These are phyloP conservation scores for Mamestra brassicae DNA, from an alignment of 2,888 invertebrate species.

Conservation along the genomic window DNA sequence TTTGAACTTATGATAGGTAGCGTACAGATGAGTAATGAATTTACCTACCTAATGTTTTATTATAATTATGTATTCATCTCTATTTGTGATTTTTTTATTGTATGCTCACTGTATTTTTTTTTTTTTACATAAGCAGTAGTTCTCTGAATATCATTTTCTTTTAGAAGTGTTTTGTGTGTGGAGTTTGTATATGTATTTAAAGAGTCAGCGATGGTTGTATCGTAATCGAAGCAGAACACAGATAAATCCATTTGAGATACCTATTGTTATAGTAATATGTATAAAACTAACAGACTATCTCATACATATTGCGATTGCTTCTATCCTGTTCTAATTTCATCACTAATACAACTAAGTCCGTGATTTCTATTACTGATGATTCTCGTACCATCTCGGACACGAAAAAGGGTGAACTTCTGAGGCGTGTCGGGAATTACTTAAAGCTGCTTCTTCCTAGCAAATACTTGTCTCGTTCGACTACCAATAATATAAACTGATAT, in stretches of 20 bases:
- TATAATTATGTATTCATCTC: no score
- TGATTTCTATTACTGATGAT: slow-evolving; percentile 45
- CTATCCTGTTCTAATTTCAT: slow-evolving; percentile 24
- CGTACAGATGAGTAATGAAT: no score
- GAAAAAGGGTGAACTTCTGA: slow-evolving; percentile 53
- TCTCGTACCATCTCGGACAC: slow-evolving; percentile 26
- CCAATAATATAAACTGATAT: slow-evolving; percentile 31
- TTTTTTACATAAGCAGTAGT: no score
- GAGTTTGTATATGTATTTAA: no score
- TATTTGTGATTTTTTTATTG: no score
- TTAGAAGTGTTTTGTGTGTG: no score
- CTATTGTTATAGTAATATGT: background rate
- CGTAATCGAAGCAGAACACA: background rate
- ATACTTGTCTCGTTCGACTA: slow-evolving; percentile 51
- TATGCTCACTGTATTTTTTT: no score
- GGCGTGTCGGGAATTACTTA: slow-evolving; percentile 64
- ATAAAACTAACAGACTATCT: background rate
- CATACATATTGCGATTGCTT: slow-evolving; percentile 28
- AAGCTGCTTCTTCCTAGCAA: slow-evolving; percentile 58
- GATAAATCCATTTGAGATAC: background rate
- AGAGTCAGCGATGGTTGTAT: background rate
- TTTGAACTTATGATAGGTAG: no score
- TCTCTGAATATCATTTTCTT: no score
- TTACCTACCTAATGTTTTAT: no score
- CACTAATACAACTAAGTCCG: slow-evolving; percentile 26